Evolutionary conservation across 2,888 invertebrate genomes (phyloP), one percentile per base, ranked within the genome.

Genomic region (Biston stratarius): DNA sequence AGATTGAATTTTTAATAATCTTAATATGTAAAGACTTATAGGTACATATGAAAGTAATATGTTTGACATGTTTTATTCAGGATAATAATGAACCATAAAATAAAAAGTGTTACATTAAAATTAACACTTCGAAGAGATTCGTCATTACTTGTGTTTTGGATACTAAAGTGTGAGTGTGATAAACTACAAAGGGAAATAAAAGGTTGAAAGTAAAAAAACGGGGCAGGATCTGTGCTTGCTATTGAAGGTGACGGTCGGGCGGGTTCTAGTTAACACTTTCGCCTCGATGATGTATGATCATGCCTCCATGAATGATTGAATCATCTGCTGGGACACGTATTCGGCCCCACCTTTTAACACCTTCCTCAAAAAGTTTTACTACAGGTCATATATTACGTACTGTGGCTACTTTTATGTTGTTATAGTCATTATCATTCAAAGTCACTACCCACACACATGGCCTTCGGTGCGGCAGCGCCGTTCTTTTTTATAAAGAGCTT

Each of bases 221-320:
- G 79, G 78, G 73, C 78, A 85, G 81, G 82, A 86, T 83, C 82
- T 83, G 24, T 24, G 34, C 51, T 38, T 38, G 6, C 38, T 82
- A 89, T 90, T 86, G 85, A 87, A 81, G 80, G 80, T 75, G 80
- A 78, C 74, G 77, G 75, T 72, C 72, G 78, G 78, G 78, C 77
- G 82, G 83, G 81, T 78, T 77, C 74, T 76, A 87, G 85, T 88
- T 91, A 88, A 91, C 91, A 91, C 91, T 91, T 92, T 92, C 85
- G 87, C 89, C 84, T 85, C 81, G 86, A 91, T 92, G 93, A 92
- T 92, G 90, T 90, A 92, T 86, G 92, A 90, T 91, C 85, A 90
- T 91, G 88, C 89, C 89, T 87, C 79, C 83, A 90, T 92, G 92
- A 93, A 91, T 92, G 92, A 93, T 93, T 90, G 92, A 92, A 92